Percentiles rank a stretch among this genome's conserved stretches.
These are phyloP conservation scores for Leptopilina drosophilae DNA, from an alignment of 2,888 invertebrate genomes.

Conservation along the genomic window DNA sequence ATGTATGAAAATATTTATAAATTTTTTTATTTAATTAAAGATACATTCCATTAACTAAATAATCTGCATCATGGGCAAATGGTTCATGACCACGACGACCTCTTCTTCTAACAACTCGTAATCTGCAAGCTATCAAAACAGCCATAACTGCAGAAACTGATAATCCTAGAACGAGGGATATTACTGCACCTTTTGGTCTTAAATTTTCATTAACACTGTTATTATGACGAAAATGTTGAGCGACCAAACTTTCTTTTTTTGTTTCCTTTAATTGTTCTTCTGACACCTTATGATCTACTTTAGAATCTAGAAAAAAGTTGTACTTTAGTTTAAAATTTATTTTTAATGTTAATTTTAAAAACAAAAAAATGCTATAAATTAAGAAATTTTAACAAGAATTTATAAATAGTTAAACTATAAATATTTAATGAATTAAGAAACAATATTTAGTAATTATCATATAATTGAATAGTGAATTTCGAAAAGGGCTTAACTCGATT, in stretches of 20 bases:
- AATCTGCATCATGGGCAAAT: conserved; percentile 96
- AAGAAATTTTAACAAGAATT: neutral
- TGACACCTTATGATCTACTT: conserved; percentile 18
- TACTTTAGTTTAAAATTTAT: neutral
- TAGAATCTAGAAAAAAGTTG: neutral
- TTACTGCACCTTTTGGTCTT: conserved; percentile 87
- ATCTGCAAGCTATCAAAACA: conserved; percentile 88
- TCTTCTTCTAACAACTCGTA: conserved; percentile 86
- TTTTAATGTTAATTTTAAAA: neutral
- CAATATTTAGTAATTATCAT: no score
- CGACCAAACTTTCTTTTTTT: conserved; percentile 56
- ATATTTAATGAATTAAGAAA: no score
- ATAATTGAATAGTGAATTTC: no score
- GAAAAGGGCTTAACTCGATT: no score
- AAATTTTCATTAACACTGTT: conserved; percentile 65
- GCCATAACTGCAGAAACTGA: conserved; percentile 89
- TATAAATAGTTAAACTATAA: no score
- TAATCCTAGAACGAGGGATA: conserved; percentile 88
- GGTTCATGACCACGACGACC: conserved; percentile 88
- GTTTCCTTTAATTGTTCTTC: conserved; percentile 20
- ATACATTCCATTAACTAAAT: conserved; percentile 98
- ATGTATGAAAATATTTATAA: conserved; percentile 41
- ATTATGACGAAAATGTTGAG: conserved; percentile 68
- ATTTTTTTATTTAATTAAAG: conserved; percentile 80
- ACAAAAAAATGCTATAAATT: neutral